phyloP scores from a whole-genome alignment of 1,140 invertebrate species.

The Drosophila guanche region DNA sequence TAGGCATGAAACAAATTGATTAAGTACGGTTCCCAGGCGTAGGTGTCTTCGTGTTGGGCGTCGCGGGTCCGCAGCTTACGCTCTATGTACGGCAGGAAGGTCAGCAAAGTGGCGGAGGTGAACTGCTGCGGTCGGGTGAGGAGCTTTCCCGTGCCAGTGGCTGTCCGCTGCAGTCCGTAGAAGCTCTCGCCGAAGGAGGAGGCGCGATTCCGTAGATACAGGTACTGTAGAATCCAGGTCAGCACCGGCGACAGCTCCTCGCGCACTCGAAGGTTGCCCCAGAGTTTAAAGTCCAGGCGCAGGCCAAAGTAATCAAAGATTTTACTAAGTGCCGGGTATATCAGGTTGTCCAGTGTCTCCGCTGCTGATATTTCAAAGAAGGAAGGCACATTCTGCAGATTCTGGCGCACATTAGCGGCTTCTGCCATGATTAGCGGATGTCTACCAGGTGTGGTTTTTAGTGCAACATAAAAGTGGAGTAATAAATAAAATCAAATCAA shows the following conservation, averaged over 20 bases:
- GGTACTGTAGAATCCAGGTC: conserved; percentile 72
- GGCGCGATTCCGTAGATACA: conserved; percentile 72
- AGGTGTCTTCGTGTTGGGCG: conserved; percentile 54
- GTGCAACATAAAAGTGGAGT: conserved; percentile 1
- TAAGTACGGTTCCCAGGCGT: conserved; percentile 55
- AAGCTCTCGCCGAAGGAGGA: conserved; percentile 80
- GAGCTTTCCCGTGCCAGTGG: conserved; percentile 52
- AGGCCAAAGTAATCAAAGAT: conserved; percentile 77
- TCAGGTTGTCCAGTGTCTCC: conserved; percentile 76
- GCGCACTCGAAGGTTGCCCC: conserved; percentile 54
- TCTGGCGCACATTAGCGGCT: conserved; percentile 76
- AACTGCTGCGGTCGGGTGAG: conserved; percentile 60
- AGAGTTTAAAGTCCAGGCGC: conserved; percentile 76
- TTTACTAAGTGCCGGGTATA: conserved; percentile 80
- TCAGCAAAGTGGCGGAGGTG: conserved; percentile 63
- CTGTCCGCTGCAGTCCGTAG: conserved; percentile 74
- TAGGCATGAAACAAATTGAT: conserved; percentile 68
- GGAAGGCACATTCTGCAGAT: conserved; percentile 78
- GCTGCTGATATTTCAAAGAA: conserved; percentile 81
- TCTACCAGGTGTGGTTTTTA: not conserved
- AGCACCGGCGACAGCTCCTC: conserved; percentile 74
- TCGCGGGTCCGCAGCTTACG: conserved; percentile 60
- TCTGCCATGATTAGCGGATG: conserved; percentile 50
- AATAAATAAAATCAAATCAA: conserved; percentile 21
- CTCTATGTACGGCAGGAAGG: conserved; percentile 68